Conservation (phyloP, 2,888 invertebrate species). For the Hirtodrosophila trivittata region DNA sequence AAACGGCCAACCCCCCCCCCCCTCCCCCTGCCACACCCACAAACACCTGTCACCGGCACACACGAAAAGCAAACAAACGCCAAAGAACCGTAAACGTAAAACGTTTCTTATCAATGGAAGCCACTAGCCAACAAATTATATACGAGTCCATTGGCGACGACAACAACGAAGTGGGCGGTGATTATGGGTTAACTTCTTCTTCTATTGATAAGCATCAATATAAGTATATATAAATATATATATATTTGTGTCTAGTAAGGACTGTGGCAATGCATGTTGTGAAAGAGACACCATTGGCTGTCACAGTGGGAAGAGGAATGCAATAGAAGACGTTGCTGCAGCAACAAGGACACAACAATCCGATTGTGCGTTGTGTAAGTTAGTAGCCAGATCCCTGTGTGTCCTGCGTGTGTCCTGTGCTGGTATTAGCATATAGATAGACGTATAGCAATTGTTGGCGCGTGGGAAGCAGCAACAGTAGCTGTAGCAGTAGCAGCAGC, state of each 20-base stretch:
- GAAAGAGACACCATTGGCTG: no score
- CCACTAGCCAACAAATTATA: conserved; percentile 50
- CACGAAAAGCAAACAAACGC: conserved; percentile 28
- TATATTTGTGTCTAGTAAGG: no score
- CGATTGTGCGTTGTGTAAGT: not conserved
- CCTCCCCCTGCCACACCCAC: not conserved
- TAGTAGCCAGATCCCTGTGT: not conserved
- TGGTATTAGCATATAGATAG: conserved; percentile 70
- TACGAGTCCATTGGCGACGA: conserved; percentile 35
- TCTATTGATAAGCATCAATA: conserved; percentile 37
- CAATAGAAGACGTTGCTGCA: no score
- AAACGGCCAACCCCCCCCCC: not conserved
- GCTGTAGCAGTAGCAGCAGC: conserved; percentile 19
- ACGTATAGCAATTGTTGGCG: conserved; percentile 56
- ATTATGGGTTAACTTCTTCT: conserved; percentile 24
- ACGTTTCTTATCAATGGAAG: conserved; percentile 51
- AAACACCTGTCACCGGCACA: conserved; percentile 41
- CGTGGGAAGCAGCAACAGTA: conserved; percentile 22
- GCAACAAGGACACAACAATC: no score
- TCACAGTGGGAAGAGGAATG: no score
- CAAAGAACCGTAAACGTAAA: conserved; percentile 35
- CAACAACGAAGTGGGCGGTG: conserved; percentile 26
- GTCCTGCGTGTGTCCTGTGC: conserved; percentile 41
- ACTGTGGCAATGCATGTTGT: no score
- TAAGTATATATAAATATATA: not conserved